phyloP scores from a whole-genome alignment of 2,888 invertebrate genomes.

The Nephrotoma guestfalica region DNA sequence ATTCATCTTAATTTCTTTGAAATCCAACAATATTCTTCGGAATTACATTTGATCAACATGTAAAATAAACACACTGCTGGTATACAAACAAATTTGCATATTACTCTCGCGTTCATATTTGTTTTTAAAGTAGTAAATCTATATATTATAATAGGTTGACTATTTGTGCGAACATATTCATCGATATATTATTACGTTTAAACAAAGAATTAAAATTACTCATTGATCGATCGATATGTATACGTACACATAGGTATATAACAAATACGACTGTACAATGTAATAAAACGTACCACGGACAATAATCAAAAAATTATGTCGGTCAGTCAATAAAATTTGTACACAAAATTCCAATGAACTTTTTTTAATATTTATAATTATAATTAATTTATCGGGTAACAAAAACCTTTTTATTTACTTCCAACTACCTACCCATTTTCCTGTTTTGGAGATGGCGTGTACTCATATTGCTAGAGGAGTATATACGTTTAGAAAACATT shows the following conservation, averaged over 20 bases:
- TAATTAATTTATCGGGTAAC: too few relatives aligned
- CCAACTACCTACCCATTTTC: neutral
- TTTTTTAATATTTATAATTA: neutral
- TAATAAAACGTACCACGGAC: neutral
- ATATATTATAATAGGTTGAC: too few relatives aligned
- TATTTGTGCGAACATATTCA: neutral
- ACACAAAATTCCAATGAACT: neutral
- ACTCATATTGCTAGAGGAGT: too few relatives aligned
- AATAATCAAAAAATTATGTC: neutral
- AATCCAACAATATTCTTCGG: neutral
- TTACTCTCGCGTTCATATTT: neutral
- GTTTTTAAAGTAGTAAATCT: neutral
- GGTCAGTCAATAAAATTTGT: neutral
- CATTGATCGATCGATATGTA: neutral
- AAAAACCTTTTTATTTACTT: neutral
- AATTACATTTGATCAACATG: neutral
- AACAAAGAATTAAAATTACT: neutral
- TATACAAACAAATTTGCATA: neutral
- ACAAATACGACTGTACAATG: neutral
- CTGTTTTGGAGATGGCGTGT: too few relatives aligned
- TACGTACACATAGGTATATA: neutral
- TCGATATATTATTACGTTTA: neutral
- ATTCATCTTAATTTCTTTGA: neutral
- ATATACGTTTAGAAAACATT: neutral
- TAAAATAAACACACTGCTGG: neutral